phyloP scores from a whole-genome alignment of 30 jellyfish, hydroid and myxozoan species.

The Aurelia sp. region DNA sequence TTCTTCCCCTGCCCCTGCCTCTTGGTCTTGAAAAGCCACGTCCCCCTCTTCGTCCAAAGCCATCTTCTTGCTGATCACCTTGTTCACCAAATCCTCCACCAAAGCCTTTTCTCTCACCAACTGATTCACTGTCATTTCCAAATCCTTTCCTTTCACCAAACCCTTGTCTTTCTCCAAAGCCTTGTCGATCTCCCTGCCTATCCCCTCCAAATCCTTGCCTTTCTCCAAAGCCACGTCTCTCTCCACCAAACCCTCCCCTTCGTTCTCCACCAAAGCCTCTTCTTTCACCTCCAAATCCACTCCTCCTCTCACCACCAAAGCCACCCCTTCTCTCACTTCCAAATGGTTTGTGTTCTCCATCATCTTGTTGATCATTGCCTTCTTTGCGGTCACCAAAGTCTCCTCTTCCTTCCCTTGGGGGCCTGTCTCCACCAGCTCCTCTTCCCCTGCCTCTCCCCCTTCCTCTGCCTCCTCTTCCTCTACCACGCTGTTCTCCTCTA shows the following conservation, averaged over 20 bases:
- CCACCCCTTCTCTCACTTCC: conserved; percentile 70
- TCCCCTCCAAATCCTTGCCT: conserved; percentile 60
- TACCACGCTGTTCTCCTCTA: conserved; percentile 65
- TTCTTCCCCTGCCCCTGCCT: conserved; percentile 90
- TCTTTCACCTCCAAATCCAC: conserved; percentile 39
- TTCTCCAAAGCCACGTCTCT: conserved; percentile 72
- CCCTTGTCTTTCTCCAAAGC: conserved; percentile 71
- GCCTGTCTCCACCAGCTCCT: conserved; percentile 87
- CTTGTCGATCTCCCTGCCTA: neutral
- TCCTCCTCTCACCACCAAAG: conserved; percentile 56
- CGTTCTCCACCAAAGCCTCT: conserved; percentile 65
- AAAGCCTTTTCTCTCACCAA: conserved; percentile 76
- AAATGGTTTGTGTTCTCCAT: conserved; percentile 44
- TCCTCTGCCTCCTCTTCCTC: conserved; percentile 77
- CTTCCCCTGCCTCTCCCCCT: conserved; percentile 90
- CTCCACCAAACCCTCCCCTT: conserved; percentile 54
- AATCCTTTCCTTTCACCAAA: conserved; percentile 58
- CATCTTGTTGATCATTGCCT: conserved; percentile 44
- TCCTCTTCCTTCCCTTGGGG: conserved; percentile 75
- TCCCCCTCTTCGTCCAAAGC: conserved; percentile 67
- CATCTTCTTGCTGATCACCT: conserved; percentile 53
- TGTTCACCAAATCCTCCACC: conserved; percentile 35
- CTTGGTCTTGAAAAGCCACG: conserved; percentile 81
- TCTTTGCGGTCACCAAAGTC: conserved; percentile 44
- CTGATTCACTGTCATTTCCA: conserved; percentile 61